Conservation (phyloP, 2,888 invertebrate species). For the Liodrosophila aerea region DNA sequence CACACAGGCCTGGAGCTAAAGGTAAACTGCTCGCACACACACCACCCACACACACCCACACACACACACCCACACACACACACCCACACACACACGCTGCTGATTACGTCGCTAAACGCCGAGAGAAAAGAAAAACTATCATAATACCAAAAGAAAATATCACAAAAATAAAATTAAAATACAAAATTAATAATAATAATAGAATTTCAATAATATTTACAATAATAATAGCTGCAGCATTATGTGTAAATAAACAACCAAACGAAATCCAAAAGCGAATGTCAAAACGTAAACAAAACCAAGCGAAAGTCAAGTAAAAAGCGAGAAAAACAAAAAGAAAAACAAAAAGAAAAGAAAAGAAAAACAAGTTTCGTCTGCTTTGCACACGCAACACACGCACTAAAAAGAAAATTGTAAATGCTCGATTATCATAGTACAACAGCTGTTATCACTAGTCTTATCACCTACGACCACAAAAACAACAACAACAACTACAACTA, state of each 20-base stretch:
- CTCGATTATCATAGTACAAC: constrained; percentile 44
- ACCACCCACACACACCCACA: constrained; percentile 5
- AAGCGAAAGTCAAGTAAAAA: constrained; percentile 9
- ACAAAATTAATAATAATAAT: no score
- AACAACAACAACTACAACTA: constrained; percentile 26
- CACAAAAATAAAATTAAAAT: constrained; percentile 2
- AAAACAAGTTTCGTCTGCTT: constrained; percentile 44
- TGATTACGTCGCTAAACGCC: constrained; percentile 47
- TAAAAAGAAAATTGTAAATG: constrained; percentile 47
- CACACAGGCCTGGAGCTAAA: constrained; percentile 28
- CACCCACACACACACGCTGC: constrained; percentile 30
- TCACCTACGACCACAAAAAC: constrained; percentile 37
- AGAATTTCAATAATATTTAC: no score
- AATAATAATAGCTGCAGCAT: not conserved
- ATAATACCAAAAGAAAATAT: not conserved
- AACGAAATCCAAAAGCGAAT: constrained; percentile 15
- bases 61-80: constrained; percentile 5
- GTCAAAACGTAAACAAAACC: constrained; percentile 3
- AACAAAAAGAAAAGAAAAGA: not conserved
- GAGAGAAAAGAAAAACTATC: constrained; percentile 13
- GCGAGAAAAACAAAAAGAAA: constrained; percentile 3
- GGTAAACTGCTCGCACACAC: constrained; percentile 28
- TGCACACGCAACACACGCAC: constrained; percentile 54
- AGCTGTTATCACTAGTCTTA: constrained; percentile 30
- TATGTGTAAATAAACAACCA: constrained; percentile 19